phyloP scores from a whole-genome alignment of 2,888 invertebrate species.

The Polietes domitor region DNA sequence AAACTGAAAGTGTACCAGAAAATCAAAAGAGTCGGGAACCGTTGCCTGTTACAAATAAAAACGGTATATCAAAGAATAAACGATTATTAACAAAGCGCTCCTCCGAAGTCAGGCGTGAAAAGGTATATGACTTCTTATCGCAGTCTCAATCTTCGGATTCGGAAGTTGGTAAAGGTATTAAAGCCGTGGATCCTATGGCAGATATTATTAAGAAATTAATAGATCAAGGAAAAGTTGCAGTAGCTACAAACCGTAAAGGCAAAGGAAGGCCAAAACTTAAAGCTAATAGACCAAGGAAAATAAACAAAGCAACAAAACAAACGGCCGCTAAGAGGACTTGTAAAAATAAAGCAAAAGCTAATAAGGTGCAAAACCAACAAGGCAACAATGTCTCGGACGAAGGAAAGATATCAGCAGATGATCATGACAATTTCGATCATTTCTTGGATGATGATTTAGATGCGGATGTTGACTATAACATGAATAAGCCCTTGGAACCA shows the following conservation, averaged over 20 bases:
- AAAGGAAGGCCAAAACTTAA: slow-evolving; percentile 70
- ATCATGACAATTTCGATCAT: background rate
- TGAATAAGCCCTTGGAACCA: background rate
- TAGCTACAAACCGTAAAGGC: slow-evolving; percentile 82
- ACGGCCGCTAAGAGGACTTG: background rate
- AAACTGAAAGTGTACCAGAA: background rate
- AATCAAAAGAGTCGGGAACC: slow-evolving; percentile 23
- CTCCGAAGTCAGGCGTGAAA: slow-evolving; percentile 39
- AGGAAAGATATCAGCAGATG: background rate
- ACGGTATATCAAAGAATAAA: background rate
- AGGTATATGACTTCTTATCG: slow-evolving; percentile 76
- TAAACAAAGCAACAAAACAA: slow-evolving; percentile 14
- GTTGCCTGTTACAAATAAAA: background rate
- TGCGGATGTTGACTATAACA: background rate
- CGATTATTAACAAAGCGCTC: slow-evolving; percentile 6
- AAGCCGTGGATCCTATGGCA: slow-evolving; percentile 72
- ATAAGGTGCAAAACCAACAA: slow-evolving; percentile 14
- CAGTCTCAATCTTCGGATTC: slow-evolving; percentile 72
- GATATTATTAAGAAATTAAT: slow-evolving; percentile 79
- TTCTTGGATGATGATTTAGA: background rate
- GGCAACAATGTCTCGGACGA: background rate
- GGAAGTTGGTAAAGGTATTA: slow-evolving; percentile 49
- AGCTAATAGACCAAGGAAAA: slow-evolving; percentile 14
- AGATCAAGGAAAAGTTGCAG: slow-evolving; percentile 82
- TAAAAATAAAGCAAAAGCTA: slow-evolving; percentile 17